Percentiles rank a stretch among this genome's conserved stretches.
phyloP scores from a whole-genome alignment of 2,797 vertebrate genomes.

The Eulemur mongoz region DNA sequence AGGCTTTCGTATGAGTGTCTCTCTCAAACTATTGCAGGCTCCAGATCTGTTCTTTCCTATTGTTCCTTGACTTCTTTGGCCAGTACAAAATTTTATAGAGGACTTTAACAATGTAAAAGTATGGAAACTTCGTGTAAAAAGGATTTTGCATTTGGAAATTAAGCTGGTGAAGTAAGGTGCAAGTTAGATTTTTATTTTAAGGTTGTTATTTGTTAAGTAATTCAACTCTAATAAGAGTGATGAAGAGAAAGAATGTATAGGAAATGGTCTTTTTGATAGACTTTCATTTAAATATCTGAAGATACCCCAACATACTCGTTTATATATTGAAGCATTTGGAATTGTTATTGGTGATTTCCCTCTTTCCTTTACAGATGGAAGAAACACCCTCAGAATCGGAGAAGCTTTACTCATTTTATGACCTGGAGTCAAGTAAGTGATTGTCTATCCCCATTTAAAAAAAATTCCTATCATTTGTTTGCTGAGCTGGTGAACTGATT shows the following conservation, averaged over 20 bases:
- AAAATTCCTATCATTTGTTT: background rate
- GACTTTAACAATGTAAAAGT: background rate
- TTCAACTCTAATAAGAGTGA: background rate
- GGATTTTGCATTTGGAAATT: conserved; percentile 19
- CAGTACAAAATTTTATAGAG: background rate
- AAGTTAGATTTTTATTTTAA: conserved; percentile 37
- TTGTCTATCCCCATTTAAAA: background rate
- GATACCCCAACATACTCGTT: background rate
- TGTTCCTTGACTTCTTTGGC: background rate
- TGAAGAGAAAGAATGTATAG: background rate
- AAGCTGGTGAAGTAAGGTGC: background rate
- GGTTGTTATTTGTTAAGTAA: background rate
- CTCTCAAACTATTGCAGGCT: background rate
- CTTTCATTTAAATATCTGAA: conserved; percentile 29
- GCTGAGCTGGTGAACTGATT: background rate
- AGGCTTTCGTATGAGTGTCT: background rate
- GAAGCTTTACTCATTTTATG: conserved; percentile 90
- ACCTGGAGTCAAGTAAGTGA: conserved; percentile 95
- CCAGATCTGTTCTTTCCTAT: background rate
- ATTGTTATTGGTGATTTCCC: background rate
- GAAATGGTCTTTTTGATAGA: background rate
- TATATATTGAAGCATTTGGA: background rate
- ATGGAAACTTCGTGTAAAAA: background rate
- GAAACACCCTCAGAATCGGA: conserved; percentile 85
- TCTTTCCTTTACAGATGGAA: conserved; percentile 86